A percentile compares a stretch with the other conserved stretches of the same genome.
Evolutionary conservation across 2,888 invertebrate genomes (phyloP).

Genomic region (Boloria euphrosyne): DNA sequence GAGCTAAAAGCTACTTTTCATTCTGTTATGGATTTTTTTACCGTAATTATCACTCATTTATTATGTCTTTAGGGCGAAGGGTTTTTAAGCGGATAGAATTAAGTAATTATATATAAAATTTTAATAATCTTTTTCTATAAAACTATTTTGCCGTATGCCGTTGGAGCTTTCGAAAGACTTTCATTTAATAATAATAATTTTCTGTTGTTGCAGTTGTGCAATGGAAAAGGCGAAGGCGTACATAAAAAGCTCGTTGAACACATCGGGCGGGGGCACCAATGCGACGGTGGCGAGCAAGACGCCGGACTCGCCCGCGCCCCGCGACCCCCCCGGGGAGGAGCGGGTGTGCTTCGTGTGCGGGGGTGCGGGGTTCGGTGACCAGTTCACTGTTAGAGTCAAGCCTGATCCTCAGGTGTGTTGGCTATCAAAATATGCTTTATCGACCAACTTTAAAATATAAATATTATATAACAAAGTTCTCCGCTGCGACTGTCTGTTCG

Average conservation of each 20-base stretch:
- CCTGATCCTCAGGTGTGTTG: conserved; percentile 66
- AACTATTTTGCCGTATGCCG: not conserved
- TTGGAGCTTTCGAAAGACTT: not conserved
- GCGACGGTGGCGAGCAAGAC: conserved; percentile 79
- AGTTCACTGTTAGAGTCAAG: conserved; percentile 84
- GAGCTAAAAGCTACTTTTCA: no score
- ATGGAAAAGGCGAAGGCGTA: conserved; percentile 88
- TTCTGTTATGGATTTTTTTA: no score
- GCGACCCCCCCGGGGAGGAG: conserved; percentile 77
- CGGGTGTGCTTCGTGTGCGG: conserved; percentile 86
- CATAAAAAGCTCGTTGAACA: conserved; percentile 86
- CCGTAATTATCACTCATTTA: no score
- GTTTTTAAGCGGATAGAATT: no score
- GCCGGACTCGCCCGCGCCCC: conserved; percentile 69
- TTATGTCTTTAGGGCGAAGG: no score
- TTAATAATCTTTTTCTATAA: not conserved
- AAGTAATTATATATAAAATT: no score
- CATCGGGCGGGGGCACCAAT: conserved; percentile 67
- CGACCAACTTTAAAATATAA: no score
- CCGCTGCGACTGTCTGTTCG: no score
- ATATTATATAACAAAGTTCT: no score
- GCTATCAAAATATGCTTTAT: no score
- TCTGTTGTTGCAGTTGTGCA: conserved; percentile 46
- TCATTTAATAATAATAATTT: not conserved
- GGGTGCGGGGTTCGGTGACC: conserved; percentile 86